Base-by-base conservation (phyloP, 2,113 vertebrate species). In the Rattus rattus region DNA sequence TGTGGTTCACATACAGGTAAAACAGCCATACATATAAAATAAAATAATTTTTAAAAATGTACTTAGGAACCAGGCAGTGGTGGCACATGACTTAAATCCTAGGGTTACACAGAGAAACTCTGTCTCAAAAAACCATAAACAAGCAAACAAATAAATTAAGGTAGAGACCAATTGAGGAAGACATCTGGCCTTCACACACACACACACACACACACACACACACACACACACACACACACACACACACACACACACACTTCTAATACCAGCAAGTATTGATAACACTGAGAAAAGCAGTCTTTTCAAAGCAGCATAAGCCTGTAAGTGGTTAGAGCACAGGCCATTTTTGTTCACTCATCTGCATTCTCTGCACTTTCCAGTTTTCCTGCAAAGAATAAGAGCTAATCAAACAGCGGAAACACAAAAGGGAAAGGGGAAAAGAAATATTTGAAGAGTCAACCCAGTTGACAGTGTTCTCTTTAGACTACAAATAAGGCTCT, bases 301-400 rank as follows among this genome's bases (percentile, higher is more conserved):
- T 87, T 94, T 88, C 72, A 95, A 93, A 92, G 69, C 80, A 90
- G 26, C 91, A 28, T 1, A 96, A 19, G 26, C 19, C 56, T 77
- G 88, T 70, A 43, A 73, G 12, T 90, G 26, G 24, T 79, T 75
- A 90, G 3, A 91, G 43, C 73, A 83, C 72, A 75, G 52, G 47
- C 69, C 54, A 92, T 90, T 97, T 94, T 79, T 83, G 77, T 95
- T 95, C 30, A 90, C 39, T 56, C 87, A 33, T 86, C 52, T 96
- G 43, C 5, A 88, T 8, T 75, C 91, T 95, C 69, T 92, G 26
- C 80, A 89, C 12, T 84, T 88, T 76, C 22, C 54, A 95, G 61
- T 76, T 94, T 81, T 93, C 94, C 72, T 69, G 36, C 52, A 90
- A 79, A 80, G 92, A 95, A 94, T 76, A 81, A 86, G 84, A 63